Evolutionary conservation across 2,797 vertebrate genomes (phyloP).

Genomic region (Numenius phaeopus): DNA sequence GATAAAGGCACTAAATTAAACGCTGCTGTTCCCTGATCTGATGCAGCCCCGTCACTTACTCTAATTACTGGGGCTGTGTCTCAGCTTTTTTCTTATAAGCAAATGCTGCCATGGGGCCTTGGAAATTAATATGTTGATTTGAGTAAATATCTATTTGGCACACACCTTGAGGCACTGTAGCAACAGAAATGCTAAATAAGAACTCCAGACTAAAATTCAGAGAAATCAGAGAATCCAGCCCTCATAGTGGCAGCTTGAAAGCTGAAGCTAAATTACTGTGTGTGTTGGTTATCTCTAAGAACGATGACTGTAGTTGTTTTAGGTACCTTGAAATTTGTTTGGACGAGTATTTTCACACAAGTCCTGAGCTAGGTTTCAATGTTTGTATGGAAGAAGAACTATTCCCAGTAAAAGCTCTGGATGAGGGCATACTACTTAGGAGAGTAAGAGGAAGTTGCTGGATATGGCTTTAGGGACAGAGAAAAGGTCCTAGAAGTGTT

Average conservation of each 20-base stretch:
- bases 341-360: background rate
- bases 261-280: background rate
- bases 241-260: background rate
- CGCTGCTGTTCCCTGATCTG: background rate
- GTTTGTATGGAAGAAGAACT: background rate
- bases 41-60: background rate
- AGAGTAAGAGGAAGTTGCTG: background rate
- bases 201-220: background rate
- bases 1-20: background rate
- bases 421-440: background rate
- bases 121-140: conserved; percentile 23
- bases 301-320: background rate
- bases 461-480: background rate
- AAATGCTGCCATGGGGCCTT: background rate
- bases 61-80: background rate
- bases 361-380: background rate
- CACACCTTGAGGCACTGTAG: background rate
- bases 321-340: background rate
- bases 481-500: background rate
- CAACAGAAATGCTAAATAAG: background rate
- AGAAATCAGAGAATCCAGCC: background rate
- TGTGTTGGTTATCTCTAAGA: background rate
- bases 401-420: background rate
- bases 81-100: conserved; percentile 2
- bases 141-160: conserved; percentile 25